Conservation (phyloP, 2,888 invertebrate species). For the Heliconius sara region DNA sequence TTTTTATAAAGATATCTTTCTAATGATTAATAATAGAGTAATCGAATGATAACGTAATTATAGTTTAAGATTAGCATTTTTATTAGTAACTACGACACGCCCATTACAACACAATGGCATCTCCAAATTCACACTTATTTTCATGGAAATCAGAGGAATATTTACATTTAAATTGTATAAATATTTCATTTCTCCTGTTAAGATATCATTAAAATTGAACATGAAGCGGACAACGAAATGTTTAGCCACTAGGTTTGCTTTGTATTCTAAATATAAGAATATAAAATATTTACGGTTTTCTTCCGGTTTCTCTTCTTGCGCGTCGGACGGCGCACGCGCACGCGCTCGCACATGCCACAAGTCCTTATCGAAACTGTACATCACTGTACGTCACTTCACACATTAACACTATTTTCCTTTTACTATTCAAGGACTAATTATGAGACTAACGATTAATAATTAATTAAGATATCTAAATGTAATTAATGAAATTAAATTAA, state of each 20-base stretch:
- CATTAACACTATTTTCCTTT: constrained; percentile 13
- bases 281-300: constrained; percentile 51
- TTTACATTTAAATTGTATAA: too few relatives aligned
- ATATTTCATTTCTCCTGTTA: too few relatives aligned
- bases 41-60: too few relatives aligned
- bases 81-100: not conserved
- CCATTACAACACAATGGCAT: not conserved
- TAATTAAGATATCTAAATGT: not conserved
- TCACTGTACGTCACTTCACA: constrained; percentile 48
- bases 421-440: not conserved
- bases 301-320: constrained; percentile 55
- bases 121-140: not conserved
- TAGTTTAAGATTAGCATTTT: too few relatives aligned
- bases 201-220: too few relatives aligned
- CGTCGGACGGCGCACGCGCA: constrained; percentile 61
- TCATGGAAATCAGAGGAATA: too few relatives aligned
- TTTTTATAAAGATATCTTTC: too few relatives aligned
- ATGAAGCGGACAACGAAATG: too few relatives aligned
- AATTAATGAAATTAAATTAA: not conserved
- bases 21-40: too few relatives aligned
- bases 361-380: constrained; percentile 81
- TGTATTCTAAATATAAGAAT: too few relatives aligned
- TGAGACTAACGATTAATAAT: not conserved
- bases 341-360: constrained; percentile 76
- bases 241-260: too few relatives aligned